Conservation (phyloP, 2,113 vertebrate species). For the Lycocorax pyrrhopterus region DNA sequence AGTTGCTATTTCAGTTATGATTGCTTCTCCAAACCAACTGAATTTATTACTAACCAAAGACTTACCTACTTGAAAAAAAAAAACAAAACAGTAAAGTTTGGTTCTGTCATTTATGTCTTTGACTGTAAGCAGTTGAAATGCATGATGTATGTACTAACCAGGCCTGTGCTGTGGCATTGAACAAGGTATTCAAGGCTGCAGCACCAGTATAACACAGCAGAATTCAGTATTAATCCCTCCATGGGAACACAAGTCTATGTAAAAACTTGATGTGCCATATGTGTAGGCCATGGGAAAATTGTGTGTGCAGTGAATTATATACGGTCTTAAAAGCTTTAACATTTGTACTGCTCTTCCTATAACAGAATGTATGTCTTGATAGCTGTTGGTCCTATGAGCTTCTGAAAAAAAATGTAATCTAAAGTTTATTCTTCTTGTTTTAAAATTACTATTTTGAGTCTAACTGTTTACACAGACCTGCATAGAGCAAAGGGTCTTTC, state of each 20-base stretch:
- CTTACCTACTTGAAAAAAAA: conserved; percentile 30
- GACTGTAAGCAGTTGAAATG: not conserved
- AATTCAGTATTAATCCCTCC: conserved; percentile 18
- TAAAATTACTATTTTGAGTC: not conserved
- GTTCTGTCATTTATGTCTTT: conserved; percentile 21
- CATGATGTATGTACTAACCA: not conserved
- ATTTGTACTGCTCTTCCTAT: conserved; percentile 38
- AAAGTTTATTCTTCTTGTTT: conserved; percentile 56
- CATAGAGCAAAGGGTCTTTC: not conserved
- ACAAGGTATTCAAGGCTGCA: not conserved
- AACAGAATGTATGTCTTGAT: conserved; percentile 38
- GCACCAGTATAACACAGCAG: not conserved
- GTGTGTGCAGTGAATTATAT: conserved; percentile 21
- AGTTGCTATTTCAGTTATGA: not conserved
- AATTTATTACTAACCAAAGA: conserved; percentile 51
- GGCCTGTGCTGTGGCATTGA: not conserved
- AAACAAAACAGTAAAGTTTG: not conserved
- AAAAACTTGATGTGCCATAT: conserved; percentile 6
- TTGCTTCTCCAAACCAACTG: not conserved
- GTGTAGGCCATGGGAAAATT: conserved; percentile 44
- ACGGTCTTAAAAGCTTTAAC: conserved; percentile 51
- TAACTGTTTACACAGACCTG: not conserved
- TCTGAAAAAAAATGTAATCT: not conserved
- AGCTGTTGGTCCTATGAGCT: conserved; percentile 25
- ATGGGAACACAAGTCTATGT: not conserved